Base-by-base conservation (phyloP, 2,888 invertebrate genomes). In the Kryphioiulus occultus region DNA sequence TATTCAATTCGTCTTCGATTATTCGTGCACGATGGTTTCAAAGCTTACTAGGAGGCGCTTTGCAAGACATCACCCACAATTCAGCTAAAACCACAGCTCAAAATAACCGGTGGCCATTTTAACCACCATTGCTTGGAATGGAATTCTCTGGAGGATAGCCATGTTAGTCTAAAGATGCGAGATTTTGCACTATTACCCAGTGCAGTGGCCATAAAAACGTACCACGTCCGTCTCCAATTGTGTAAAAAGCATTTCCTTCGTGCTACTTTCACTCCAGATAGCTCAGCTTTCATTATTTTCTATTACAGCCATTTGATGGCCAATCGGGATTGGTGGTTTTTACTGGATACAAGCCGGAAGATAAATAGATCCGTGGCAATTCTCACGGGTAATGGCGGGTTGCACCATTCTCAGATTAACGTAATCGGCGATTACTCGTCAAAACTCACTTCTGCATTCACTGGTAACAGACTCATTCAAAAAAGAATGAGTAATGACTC, bases 241-340 rank as follows among this genome's bases (percentile, higher is more conserved):
- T 78, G 30, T 12, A 78, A 78, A 78, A 78, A 78, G 30, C 78
- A 78, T 78, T 78, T 15, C 30, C 78, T 78, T 26, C 78, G 10
- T 30, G 78, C 78, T 0, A 1, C 78, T 30, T 78, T 30, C 22
- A 15, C 26, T 78, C 78, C 30, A 78, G 78, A 78, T 78, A 78
- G 78, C 78, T 30, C 30, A 78, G 30, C 78, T 78, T 78, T 78
- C 78, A 78, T 78, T 78, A 78, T 78, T 78, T 78, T 30, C 78
- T 78, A 78, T 78, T 78, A 78, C 15, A 78, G 78, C 22, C 78
- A 78, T 78, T 78, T 30, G 78, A 30, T 78, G 15, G 78, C 78
- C 78, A 78, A 78, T 78, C 7, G 78, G 78, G 30, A 78, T 3
- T 30, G 26, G 78, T 78, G 78, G 78, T 22, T 78, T 68, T 78